phyloP scores from a whole-genome alignment of 2,888 invertebrate genomes.

The Papilio protenor region DNA sequence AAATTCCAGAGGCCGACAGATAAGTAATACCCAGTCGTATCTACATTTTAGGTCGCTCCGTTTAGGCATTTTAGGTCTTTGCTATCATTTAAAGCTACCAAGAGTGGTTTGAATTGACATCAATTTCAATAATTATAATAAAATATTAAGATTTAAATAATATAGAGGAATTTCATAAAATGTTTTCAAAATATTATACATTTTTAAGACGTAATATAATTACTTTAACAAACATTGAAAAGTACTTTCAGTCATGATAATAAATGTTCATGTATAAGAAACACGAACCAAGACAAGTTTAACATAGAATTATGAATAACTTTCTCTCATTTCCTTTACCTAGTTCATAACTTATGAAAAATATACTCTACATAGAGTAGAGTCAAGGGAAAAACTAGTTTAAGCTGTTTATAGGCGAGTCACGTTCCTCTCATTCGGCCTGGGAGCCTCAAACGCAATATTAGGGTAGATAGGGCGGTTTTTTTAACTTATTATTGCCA shows the following conservation, averaged over 20 bases:
- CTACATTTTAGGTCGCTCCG: background rate
- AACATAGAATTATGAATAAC: conserved; percentile 26
- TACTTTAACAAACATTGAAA: too few species aligned
- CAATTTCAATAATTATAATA: background rate
- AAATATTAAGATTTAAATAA: background rate
- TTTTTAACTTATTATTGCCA: conserved; percentile 74
- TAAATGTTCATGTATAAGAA: background rate
- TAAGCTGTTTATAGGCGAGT: conserved; percentile 62
- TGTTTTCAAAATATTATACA: too few species aligned
- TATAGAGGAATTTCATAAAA: too few species aligned
- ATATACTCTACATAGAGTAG: conserved; percentile 31
- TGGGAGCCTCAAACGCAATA: conserved; percentile 66
- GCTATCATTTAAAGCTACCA: background rate
- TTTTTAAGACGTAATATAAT: too few species aligned
- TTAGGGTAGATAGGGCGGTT: conserved; percentile 68
- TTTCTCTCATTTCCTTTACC: conserved; percentile 33
- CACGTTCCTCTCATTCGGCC: conserved; percentile 74
- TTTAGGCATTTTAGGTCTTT: conserved; percentile 16
- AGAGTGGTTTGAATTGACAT: background rate
- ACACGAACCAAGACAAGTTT: background rate
- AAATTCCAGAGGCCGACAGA: background rate
- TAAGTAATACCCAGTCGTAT: background rate
- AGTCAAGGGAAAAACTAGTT: conserved; percentile 33
- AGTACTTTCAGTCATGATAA: background rate
- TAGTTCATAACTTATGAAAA: conserved; percentile 31